These are phyloP conservation scores for Rhogogaster chlorosoma DNA, from an alignment of 2,888 invertebrate species.

Conservation along the genomic window DNA sequence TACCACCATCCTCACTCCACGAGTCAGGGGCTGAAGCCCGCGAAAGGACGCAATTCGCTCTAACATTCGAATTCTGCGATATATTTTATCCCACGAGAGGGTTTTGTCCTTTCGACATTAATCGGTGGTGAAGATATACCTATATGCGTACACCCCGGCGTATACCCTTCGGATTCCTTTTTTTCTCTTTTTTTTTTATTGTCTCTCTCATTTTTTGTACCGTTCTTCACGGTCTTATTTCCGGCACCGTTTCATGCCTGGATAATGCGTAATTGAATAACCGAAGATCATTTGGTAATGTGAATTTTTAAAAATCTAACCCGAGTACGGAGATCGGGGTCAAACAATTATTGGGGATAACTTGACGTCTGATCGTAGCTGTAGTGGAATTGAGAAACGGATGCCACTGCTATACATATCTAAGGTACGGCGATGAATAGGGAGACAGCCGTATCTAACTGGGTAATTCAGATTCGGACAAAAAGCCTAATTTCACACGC, in stretches of 20 bases:
- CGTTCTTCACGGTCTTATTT: neutral
- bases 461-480: conserved; percentile 49
- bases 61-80: conserved; percentile 44
- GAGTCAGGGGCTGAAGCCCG: neutral
- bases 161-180: conserved; percentile 1
- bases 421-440: neutral
- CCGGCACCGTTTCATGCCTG: neutral
- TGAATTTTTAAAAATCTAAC: neutral
- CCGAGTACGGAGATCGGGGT: neutral
- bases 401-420: neutral
- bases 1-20: neutral
- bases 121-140: conserved; percentile 37
- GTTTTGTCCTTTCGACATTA: conserved; percentile 48
- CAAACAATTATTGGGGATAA: neutral
- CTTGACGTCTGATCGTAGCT: neutral
- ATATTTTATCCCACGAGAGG: conserved; percentile 49
- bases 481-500: conserved; percentile 52
- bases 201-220: neutral
- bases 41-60: conserved; percentile 43
- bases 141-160: neutral
- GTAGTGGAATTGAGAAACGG: neutral
- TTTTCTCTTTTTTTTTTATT: neutral
- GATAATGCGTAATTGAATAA: neutral
- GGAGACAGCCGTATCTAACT: conserved; percentile 46
- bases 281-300: neutral